phyloP scores from a whole-genome alignment of 2,797 vertebrate genomes.

The Dendrocincla tyrannina region DNA sequence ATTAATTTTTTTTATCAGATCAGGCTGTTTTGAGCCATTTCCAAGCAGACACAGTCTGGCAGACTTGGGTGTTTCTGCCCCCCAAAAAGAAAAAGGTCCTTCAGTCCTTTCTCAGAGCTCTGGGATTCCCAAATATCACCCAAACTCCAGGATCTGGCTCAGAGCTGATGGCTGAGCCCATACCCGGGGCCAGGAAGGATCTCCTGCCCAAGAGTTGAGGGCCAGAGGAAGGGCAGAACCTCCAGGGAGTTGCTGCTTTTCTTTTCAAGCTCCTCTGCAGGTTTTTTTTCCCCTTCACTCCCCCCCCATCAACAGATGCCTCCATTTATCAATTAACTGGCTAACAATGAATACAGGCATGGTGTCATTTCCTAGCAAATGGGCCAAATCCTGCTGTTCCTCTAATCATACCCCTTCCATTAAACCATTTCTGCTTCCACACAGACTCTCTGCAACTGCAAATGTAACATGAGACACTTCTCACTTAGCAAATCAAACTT shows the following conservation, averaged over 20 bases:
- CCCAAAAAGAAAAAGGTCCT: neutral
- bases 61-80: neutral
- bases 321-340: neutral
- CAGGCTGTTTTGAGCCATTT: neutral
- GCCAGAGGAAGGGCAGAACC: neutral
- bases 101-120: neutral
- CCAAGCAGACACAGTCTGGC: neutral
- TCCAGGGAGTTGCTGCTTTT: neutral
- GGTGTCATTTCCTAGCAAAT: conserved; percentile 29
- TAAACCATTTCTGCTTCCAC: neutral
- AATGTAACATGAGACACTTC: fast-evolving
- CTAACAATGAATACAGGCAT: neutral
- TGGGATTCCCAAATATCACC: neutral
- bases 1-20: neutral
- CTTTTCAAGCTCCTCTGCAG: neutral
- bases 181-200: fast-evolving
- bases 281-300: neutral
- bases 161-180: neutral
- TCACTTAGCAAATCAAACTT: neutral
- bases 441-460: neutral
- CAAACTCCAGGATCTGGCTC: neutral
- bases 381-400: neutral
- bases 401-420: neutral
- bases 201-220: neutral
- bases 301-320: neutral